Percentiles rank a stretch among this genome's conserved stretches.
Evolutionary conservation across 2,797 vertebrate species (phyloP).

Genomic region (Typhlichthys eigenmanni): DNA sequence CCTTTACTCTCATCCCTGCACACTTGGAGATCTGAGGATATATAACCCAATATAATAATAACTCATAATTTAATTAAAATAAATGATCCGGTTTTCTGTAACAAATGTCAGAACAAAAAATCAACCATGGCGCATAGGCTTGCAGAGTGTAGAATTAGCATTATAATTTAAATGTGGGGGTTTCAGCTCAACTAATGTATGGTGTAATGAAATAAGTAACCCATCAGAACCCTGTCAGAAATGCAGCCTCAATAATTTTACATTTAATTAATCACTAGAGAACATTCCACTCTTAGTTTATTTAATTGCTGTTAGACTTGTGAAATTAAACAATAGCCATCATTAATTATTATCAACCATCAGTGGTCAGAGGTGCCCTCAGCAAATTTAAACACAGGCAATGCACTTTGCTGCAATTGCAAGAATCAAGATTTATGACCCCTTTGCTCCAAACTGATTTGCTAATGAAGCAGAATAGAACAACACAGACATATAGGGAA

Average conservation of each 20-base stretch:
- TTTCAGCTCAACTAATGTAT: too few species aligned
- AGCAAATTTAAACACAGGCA: constrained; percentile 58
- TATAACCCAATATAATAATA: too few species aligned
- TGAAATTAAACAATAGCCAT: constrained; percentile 60
- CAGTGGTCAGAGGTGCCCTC: constrained; percentile 61
- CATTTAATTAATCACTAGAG: constrained; percentile 68
- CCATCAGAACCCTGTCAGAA: constrained; percentile 58
- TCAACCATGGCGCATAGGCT: too few species aligned
- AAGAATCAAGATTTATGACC: constrained; percentile 70
- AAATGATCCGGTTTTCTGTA: too few species aligned
- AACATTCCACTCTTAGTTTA: constrained; percentile 53
- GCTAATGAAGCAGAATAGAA: constrained; percentile 62
- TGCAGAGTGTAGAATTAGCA: too few species aligned
- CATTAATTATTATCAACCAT: constrained; percentile 74
- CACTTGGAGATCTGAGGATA: too few species aligned
- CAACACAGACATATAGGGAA: constrained; percentile 47
- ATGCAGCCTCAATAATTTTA: constrained; percentile 52
- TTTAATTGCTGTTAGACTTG: constrained; percentile 64
- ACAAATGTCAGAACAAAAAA: too few species aligned
- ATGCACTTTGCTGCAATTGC: constrained; percentile 57
- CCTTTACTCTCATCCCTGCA: too few species aligned
- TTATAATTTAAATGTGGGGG: too few species aligned
- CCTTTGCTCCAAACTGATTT: constrained; percentile 44
- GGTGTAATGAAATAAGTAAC: constrained; percentile 61
- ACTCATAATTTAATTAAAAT: too few species aligned